Conservation (phyloP, 2,888 invertebrate species). For the Habrosyne pyritoides region DNA sequence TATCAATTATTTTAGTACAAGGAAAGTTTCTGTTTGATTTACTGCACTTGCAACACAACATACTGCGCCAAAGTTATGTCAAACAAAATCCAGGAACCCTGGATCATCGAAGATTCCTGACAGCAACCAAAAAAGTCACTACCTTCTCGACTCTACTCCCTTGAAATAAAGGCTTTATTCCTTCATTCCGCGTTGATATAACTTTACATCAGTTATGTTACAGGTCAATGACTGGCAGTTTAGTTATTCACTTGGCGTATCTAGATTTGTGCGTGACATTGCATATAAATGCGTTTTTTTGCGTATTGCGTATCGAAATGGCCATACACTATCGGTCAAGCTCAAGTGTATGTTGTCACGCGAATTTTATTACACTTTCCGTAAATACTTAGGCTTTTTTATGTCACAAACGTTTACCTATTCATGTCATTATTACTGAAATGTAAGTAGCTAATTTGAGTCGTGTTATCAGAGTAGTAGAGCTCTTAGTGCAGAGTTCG, state of each 20-base stretch:
- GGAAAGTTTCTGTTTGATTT: too few species aligned
- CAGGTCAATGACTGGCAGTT: slow-evolving; percentile 33
- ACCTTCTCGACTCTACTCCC: not conserved
- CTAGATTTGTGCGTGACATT: slow-evolving; percentile 35
- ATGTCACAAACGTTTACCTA: too few species aligned
- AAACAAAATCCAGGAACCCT: slow-evolving; percentile 34
- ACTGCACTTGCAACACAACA: not conserved
- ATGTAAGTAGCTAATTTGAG: too few species aligned
- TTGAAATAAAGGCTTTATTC: not conserved
- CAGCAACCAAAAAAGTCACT: slow-evolving; percentile 10
- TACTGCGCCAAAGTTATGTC: slow-evolving; percentile 5
- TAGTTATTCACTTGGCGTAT: slow-evolving; percentile 41
- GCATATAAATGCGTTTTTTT: slow-evolving; percentile 15
- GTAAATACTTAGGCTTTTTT: too few species aligned
- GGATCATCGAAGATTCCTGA: slow-evolving; percentile 30
- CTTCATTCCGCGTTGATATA: not conserved
- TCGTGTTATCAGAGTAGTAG: too few species aligned
- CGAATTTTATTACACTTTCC: slow-evolving; percentile 20
- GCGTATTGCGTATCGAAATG: not conserved
- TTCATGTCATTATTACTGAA: too few species aligned
- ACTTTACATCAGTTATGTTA: not conserved
- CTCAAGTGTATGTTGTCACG: slow-evolving; percentile 19
- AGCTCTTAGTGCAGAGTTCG: too few species aligned
- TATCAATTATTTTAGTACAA: too few species aligned
- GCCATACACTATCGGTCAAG: slow-evolving; percentile 10